A percentile compares a stretch with the other conserved stretches of the same genome.
These are phyloP conservation scores for Rhadina sibilatrix DNA, from an alignment of 2,113 vertebrate genomes.

Conservation along the genomic window DNA sequence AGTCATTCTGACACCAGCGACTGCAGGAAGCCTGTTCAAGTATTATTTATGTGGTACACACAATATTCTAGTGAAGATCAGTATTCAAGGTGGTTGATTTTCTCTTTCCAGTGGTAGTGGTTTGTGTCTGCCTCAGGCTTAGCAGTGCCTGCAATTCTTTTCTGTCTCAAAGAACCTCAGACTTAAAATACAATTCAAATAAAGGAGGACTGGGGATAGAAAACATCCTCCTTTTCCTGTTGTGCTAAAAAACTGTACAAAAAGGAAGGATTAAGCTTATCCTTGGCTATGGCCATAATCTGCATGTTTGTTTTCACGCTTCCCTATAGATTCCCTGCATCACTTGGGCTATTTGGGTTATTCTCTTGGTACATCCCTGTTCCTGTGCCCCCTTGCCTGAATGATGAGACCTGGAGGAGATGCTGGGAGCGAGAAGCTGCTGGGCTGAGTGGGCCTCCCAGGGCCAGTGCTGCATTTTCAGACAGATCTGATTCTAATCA, in stretches of 20 bases:
- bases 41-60: neutral
- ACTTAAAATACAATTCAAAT: neutral
- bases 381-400: neutral
- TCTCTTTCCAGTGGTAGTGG: neutral
- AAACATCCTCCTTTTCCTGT: neutral
- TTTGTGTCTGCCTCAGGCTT: neutral
- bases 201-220: neutral
- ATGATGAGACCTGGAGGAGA: neutral
- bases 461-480: neutral
- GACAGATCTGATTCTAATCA: neutral
- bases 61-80: neutral
- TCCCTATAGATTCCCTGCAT: neutral
- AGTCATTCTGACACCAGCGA: fast-evolving
- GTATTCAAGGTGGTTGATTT: neutral
- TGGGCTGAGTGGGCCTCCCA: neutral
- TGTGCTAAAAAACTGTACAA: neutral
- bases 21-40: neutral
- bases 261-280: constrained; percentile 21
- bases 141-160: neutral
- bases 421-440: neutral
- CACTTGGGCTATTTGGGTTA: neutral
- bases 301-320: neutral
- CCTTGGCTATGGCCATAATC: neutral
- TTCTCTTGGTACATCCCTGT: neutral
- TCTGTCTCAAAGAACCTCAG: neutral